Evolutionary conservation across 1,140 invertebrate species (phyloP), one percentile per base, ranked within the genome.

Genomic region (Mamestra configurata): DNA sequence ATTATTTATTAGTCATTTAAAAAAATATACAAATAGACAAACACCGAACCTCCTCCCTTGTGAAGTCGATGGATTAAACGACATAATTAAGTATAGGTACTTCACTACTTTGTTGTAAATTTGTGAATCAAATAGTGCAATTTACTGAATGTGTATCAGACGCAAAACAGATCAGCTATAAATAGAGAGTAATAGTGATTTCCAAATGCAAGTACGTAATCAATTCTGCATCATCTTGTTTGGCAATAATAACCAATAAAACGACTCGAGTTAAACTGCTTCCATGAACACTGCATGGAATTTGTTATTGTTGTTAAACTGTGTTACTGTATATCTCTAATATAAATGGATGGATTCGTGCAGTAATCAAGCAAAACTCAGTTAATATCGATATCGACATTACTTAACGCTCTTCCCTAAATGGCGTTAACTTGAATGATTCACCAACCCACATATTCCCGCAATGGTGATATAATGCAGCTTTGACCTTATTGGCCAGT

Each of bases 361-460:
- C 31, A 13, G 40, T 20, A 22, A 4, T 1, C 20, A 11, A 5
- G 20, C 6, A 68, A 27, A 1, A 15, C 24, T 31, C 35, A 6
- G 11, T 35, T n/a, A 22, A 40, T 71, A 31, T 81, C 46, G 40
- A 79, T 73, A 79, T 82, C 81, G 79, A 80, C 51, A 79, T 22
- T 46, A 73, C n/a, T 11, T 59, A 53, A 71, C 27, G 20, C 0
- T 31, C 81, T 76, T 82, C 77, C 82, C 81, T 82, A 77, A 82
- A 70, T 81, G 24, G 79, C 37, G 81, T 53, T 76, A 73, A 57
- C 20, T 61, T 35, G 46, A 78, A 86, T 94, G 93, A 94, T 85
- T 94, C 93, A 94, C 82, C 88, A 88, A 86, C 92, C 92, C 89
- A 93, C 92, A 90, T 92, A 92, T 92, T 93, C 92, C 92, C 87